A percentile compares a stretch with the other conserved stretches of the same genome.
Conservation (phyloP, 1,140 invertebrate genomes). For the Lithobius niger region DNA sequence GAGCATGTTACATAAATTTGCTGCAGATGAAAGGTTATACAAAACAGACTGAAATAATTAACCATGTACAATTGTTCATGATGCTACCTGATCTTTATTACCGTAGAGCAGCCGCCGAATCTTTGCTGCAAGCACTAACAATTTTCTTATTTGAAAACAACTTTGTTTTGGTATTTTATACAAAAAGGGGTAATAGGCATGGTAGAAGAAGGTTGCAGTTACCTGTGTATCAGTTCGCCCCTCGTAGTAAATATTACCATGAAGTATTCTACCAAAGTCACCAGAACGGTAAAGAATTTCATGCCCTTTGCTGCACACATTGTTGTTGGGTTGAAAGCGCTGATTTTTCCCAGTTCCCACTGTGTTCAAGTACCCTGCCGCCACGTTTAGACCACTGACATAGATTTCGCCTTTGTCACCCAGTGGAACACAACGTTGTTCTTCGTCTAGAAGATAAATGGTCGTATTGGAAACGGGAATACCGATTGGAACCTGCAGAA, state of each 20-base stretch:
- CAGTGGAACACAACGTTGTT: conserved; percentile 47
- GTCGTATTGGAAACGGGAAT: conserved; percentile 58
- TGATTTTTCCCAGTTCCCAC: conserved; percentile 23
- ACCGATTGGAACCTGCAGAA: conserved; percentile 37
- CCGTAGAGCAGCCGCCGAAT: no score
- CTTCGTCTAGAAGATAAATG: conserved; percentile 58
- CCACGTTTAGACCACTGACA: conserved; percentile 59
- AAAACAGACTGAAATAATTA: no score
- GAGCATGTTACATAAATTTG: no score
- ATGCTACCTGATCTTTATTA: no score
- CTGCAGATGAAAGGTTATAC: no score
- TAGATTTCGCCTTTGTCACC: conserved; percentile 64
- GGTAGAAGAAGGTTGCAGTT: no score
- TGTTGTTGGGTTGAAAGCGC: neutral
- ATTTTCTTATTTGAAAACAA: no score
- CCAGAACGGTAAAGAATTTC: conserved; percentile 56
- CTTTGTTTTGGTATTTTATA: no score
- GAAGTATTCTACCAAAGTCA: conserved; percentile 61
- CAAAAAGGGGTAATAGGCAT: no score
- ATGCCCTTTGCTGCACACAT: neutral
- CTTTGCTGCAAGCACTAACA: no score
- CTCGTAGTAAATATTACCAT: conserved; percentile 49
- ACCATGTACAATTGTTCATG: no score
- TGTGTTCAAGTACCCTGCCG: conserved; percentile 64
- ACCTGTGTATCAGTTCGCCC: conserved; percentile 68